These are phyloP conservation scores for Condylura cristata DNA, from an alignment of 2,113 vertebrate genomes.

Conservation along the genomic window DNA sequence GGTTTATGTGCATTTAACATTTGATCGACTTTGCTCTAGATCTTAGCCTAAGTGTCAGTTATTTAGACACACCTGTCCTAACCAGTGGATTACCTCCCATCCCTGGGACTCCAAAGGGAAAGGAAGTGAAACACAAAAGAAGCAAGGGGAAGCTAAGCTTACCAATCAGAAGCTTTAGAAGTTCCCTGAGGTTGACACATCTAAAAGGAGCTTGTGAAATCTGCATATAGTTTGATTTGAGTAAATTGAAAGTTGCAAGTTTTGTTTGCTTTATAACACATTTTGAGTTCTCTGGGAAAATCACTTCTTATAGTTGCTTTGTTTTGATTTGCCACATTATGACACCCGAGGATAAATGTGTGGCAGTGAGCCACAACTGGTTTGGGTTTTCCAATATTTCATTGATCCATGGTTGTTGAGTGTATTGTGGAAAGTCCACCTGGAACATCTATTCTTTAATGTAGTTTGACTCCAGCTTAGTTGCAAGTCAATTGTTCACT, in stretches of 20 bases:
- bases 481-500: constrained; percentile 42
- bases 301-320: not conserved
- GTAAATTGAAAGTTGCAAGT: not conserved
- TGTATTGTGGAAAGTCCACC: not conserved
- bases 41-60: not conserved
- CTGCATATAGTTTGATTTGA: constrained; percentile 31
- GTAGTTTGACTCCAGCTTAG: constrained; percentile 56
- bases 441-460: constrained; percentile 27
- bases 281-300: constrained; percentile 21
- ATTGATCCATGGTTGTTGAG: constrained; percentile 4
- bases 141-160: not conserved
- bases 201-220: not conserved
- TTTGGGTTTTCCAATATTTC: constrained; percentile 50
- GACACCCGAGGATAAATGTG: not conserved
- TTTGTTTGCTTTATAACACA: not conserved
- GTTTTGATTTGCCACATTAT: constrained; percentile 33
- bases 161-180: not conserved
- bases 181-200: not conserved
- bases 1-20: not conserved
- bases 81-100: not conserved
- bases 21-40: not conserved
- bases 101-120: not conserved
- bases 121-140: not conserved
- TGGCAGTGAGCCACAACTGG: not conserved
- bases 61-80: not conserved